phyloP scores from a whole-genome alignment of 2,797 vertebrate species.

The Tolypeutes matacus region DNA sequence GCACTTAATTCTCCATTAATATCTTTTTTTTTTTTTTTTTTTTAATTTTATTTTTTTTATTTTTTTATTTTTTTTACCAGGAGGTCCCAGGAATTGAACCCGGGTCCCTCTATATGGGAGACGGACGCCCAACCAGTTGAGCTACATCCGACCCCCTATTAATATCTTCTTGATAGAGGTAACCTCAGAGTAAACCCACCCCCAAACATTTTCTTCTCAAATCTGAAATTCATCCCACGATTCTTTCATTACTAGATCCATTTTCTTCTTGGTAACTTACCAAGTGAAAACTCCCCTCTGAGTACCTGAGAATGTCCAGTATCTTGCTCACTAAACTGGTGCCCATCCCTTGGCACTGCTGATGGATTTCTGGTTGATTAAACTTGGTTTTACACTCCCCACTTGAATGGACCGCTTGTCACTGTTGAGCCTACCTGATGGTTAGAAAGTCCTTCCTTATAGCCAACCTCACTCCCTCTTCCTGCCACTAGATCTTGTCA shows the following conservation, averaged over 20 bases:
- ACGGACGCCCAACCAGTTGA: too few species aligned
- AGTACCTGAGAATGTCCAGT: neutral
- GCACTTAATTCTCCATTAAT: neutral
- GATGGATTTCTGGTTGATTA: neutral
- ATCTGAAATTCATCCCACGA: neutral
- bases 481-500: constrained; percentile 20
- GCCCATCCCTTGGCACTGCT: too few species aligned
- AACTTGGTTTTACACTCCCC: neutral
- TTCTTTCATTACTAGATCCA: neutral
- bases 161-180: neutral
- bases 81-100: too few species aligned
- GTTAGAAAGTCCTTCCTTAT: neutral
- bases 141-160: too few species aligned
- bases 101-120: too few species aligned
- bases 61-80: too few species aligned
- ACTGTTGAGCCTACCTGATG: accelerated
- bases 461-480: neutral
- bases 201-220: neutral
- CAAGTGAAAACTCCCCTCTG: neutral
- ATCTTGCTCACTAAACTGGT: neutral
- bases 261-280: neutral
- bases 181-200: neutral
- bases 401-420: neutral
- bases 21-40: too few species aligned
- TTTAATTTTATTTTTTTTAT: too few species aligned